Conservation (phyloP, 2,888 invertebrate genomes). For the Matsumyia berberina region DNA sequence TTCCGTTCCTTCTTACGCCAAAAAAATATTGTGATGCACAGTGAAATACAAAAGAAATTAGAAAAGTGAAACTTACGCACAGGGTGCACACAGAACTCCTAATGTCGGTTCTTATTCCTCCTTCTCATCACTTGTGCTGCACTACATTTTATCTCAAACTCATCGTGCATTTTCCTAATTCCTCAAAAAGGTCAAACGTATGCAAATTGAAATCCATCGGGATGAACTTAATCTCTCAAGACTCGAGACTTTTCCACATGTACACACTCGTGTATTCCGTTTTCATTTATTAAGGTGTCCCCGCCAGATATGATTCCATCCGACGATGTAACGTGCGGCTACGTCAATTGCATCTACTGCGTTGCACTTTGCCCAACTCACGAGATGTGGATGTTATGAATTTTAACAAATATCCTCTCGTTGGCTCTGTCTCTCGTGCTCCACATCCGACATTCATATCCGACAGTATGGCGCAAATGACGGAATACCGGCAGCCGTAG, state of each 20-base stretch:
- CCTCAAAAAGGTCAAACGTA: conserved; percentile 22
- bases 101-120: too few species aligned
- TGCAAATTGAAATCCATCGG: conserved; percentile 41
- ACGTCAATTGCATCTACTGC: conserved; percentile 18
- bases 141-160: background rate
- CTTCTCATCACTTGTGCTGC: background rate
- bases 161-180: background rate
- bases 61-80: too few species aligned
- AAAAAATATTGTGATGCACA: too few species aligned
- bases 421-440: background rate
- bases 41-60: too few species aligned
- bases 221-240: conserved; percentile 44
- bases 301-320: conserved; percentile 13
- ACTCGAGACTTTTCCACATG: background rate
- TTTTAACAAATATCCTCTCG: conserved; percentile 8
- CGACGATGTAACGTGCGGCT: conserved; percentile 2
- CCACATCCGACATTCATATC: conserved; percentile 14
- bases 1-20: too few species aligned
- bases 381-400: conserved; percentile 31
- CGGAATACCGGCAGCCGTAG: conserved; percentile 17
- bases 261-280: conserved; percentile 6
- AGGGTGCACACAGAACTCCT: too few species aligned
- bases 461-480: background rate
- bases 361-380: background rate
- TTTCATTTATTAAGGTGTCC: conserved; percentile 10